Conservation (phyloP, 2,113 vertebrate species). For the Chamaea fasciata region DNA sequence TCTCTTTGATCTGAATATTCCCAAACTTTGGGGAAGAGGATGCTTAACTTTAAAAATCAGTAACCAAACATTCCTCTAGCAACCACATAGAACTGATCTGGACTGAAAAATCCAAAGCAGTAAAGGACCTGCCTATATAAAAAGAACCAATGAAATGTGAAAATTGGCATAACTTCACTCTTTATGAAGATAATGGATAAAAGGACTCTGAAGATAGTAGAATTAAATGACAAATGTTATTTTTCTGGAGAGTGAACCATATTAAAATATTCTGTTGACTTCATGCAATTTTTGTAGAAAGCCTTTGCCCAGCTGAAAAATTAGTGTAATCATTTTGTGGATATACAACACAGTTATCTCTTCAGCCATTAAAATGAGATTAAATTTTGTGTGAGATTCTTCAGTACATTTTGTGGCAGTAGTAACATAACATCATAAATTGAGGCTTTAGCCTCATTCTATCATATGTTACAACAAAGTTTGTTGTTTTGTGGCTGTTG, state of each 20-base stretch:
- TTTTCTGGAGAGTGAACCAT: background rate
- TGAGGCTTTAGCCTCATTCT: background rate
- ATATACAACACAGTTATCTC: background rate
- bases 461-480: background rate
- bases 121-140: background rate
- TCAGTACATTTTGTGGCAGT: background rate
- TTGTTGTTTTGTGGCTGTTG: background rate
- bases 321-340: background rate
- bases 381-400: background rate
- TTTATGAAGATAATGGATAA: background rate
- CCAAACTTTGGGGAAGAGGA: background rate
- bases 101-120: background rate
- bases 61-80: background rate
- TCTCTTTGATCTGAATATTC: background rate
- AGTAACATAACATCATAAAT: background rate
- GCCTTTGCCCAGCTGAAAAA: background rate
- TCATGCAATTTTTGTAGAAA: background rate
- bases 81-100: background rate
- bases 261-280: background rate
- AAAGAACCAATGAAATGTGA: background rate
- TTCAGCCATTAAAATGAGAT: background rate
- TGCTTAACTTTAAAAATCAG: background rate
- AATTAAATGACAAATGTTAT: background rate
- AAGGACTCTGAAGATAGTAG: background rate
- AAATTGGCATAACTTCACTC: background rate